These are phyloP conservation scores for Vanessa cardui DNA, from an alignment of 2,888 invertebrate genomes.

Conservation along the genomic window DNA sequence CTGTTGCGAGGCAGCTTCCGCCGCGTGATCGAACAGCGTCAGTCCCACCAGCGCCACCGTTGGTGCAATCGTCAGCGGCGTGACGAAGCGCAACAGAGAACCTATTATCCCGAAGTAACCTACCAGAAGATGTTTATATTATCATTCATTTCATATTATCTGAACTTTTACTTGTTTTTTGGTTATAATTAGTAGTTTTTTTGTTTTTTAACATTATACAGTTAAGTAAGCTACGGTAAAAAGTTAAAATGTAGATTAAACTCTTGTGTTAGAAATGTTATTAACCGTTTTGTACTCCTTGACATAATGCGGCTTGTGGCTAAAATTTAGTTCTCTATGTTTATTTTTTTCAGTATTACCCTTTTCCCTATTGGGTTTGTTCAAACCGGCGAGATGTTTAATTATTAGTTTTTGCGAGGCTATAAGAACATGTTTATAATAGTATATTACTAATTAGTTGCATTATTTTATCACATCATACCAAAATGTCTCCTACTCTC, in stretches of 20 bases:
- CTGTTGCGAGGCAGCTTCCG: conserved; percentile 90
- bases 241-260: not conserved
- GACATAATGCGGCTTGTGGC: conserved; percentile 21
- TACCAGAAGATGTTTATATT: conserved; percentile 36
- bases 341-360: conserved; percentile 38
- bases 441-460: not conserved
- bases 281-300: not conserved
- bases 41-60: conserved; percentile 92
- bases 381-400: conserved; percentile 1
- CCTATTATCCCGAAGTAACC: conserved; percentile 89
- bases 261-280: not conserved
- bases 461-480: not conserved
- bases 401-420: conserved; percentile 32
- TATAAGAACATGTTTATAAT: conserved; percentile 36
- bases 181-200: conserved; percentile 6
- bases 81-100: conserved; percentile 87
- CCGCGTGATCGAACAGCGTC: conserved; percentile 91
- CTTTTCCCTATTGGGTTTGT: conserved; percentile 17
- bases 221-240: not conserved
- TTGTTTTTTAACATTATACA: conserved; percentile 11
- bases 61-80: conserved; percentile 92
- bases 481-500: not conserved
- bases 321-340: conserved; percentile 31
- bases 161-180: too few species aligned
- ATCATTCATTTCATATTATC: too few species aligned